Percentiles rank a stretch among this genome's conserved stretches.
phyloP scores from a whole-genome alignment of 2,113 vertebrate species.

The Ornithorhynchus anatinus region DNA sequence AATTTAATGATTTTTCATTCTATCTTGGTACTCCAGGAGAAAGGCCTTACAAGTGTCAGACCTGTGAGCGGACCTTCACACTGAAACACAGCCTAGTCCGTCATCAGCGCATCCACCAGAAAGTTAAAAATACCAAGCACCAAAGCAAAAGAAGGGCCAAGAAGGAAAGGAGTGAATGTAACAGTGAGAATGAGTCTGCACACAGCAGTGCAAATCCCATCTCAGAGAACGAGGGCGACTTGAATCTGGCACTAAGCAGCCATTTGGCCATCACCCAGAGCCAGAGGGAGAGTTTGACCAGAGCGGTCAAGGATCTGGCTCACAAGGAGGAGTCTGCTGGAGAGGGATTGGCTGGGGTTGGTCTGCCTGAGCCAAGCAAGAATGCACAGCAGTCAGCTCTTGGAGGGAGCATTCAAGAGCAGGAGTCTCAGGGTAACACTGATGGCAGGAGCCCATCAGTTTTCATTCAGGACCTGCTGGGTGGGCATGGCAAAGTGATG shows the following conservation, averaged over 20 bases:
- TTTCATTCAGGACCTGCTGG: constrained; percentile 78
- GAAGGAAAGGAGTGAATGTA: constrained; percentile 71
- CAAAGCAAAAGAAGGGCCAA: constrained; percentile 72
- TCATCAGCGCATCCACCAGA: constrained; percentile 95
- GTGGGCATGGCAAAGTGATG: constrained; percentile 73
- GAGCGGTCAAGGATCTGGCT: background rate
- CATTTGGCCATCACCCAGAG: constrained; percentile 44
- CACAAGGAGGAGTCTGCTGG: constrained; percentile 52
- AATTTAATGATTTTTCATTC: too few relatives aligned
- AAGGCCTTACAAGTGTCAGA: constrained; percentile 93
- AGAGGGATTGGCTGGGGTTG: background rate
- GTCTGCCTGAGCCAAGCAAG: constrained; percentile 42
- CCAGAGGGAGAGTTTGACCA: constrained; percentile 42
- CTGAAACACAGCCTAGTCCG: constrained; percentile 97
- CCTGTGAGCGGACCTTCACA: constrained; percentile 94
- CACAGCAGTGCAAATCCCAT: constrained; percentile 81
- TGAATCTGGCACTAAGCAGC: background rate
- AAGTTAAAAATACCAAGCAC: constrained; percentile 69
- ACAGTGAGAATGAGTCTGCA: constrained; percentile 83
- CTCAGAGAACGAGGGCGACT: constrained; percentile 80
- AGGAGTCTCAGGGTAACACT: constrained; percentile 31
- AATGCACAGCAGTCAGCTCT: background rate
- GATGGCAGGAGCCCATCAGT: constrained; percentile 50
- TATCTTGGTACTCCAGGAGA: constrained; percentile 75
- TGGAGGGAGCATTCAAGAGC: constrained; percentile 25